Evolutionary conservation across 2,888 invertebrate species (phyloP).

Genomic region (Nebria salina): DNA sequence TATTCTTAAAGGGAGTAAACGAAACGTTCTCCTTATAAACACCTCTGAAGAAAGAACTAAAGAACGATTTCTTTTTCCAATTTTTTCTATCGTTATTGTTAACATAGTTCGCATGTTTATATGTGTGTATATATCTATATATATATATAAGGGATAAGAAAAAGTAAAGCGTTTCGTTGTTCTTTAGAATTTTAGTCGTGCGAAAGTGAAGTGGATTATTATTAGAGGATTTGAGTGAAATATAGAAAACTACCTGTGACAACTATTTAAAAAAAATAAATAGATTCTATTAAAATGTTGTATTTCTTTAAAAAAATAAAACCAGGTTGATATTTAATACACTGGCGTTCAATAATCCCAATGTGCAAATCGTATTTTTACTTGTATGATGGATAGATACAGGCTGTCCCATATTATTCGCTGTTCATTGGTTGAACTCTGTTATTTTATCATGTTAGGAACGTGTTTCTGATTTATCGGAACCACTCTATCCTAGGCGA

Average conservation of each 20-base stretch:
- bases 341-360: not conserved
- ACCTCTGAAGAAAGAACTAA: not conserved
- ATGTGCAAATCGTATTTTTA: not conserved
- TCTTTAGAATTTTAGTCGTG: constrained; percentile 28
- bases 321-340: not conserved
- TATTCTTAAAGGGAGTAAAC: constrained; percentile 29
- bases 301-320: not conserved
- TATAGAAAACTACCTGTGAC: not conserved
- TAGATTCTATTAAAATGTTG: too few relatives aligned
- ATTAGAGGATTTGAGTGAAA: not conserved
- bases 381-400: not conserved
- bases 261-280: not conserved
- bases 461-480: constrained; percentile 13
- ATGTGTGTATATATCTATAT: not conserved
- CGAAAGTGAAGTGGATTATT: constrained; percentile 35
- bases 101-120: not conserved
- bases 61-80: not conserved
- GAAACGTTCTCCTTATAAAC: not conserved
- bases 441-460: not conserved
- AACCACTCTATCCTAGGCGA: not conserved
- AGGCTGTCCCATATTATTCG: not conserved
- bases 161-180: constrained; percentile 13
- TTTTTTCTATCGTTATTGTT: not conserved
- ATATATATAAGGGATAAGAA: constrained; percentile 16
- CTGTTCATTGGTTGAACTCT: constrained; percentile 3